phyloP scores from a whole-genome alignment of 2,113 vertebrate genomes.

The Pelusios castaneus region DNA sequence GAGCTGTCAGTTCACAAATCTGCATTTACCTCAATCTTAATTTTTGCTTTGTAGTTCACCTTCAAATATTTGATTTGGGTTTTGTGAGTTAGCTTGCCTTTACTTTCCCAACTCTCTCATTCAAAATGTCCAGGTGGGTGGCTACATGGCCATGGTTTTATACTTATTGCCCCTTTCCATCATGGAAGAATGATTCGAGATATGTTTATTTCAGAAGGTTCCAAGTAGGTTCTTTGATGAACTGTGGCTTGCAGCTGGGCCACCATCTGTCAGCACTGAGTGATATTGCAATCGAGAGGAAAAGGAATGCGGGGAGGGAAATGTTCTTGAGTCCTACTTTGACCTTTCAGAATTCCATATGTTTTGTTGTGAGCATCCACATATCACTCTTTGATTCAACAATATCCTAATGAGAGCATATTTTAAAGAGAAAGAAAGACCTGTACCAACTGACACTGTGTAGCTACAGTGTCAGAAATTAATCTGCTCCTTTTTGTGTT shows the following conservation, averaged over 20 bases:
- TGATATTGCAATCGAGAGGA: not conserved
- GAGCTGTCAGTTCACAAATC: not conserved
- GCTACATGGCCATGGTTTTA: not conserved
- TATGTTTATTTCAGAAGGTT: conserved; percentile 1
- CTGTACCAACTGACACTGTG: not conserved
- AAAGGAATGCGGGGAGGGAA: not conserved
- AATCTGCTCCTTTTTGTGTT: not conserved
- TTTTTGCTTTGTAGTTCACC: not conserved
- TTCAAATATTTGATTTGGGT: not conserved
- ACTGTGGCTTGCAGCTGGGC: not conserved
- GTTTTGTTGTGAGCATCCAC: not conserved
- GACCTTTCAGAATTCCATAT: not conserved
- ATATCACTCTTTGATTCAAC: not conserved
- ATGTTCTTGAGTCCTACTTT: not conserved
- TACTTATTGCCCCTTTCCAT: not conserved
- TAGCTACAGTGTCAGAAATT: not conserved
- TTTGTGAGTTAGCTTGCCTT: not conserved
- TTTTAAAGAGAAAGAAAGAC: not conserved
- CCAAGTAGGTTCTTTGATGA: not conserved
- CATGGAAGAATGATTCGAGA: not conserved
- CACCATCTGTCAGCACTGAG: not conserved
- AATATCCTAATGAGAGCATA: not conserved
- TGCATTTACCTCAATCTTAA: not conserved
- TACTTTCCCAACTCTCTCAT: not conserved
- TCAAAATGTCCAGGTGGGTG: not conserved